These are phyloP conservation scores for Patella caerulea DNA, from an alignment of 2,888 invertebrate genomes.

Conservation along the genomic window DNA sequence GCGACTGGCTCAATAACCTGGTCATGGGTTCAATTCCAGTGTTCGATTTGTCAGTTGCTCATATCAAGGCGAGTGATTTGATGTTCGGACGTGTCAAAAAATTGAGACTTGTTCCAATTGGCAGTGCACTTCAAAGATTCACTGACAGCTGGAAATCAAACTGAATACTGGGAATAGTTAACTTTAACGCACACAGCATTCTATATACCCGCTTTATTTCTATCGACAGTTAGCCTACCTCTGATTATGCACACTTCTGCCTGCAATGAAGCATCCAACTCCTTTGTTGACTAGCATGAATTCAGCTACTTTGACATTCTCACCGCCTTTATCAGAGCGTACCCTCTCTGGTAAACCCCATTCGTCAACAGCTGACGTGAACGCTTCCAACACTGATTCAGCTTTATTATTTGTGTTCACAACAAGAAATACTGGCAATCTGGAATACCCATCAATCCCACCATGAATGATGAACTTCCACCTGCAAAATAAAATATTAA, in stretches of 20 bases:
- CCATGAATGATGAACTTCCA: slow-evolving; percentile 43
- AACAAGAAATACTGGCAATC: slow-evolving; percentile 37
- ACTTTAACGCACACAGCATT: too few species aligned
- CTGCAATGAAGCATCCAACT: too few species aligned
- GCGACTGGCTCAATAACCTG: too few species aligned
- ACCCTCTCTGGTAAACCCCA: slow-evolving; percentile 38
- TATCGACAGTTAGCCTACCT: slow-evolving; percentile 13
- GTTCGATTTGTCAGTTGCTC: too few species aligned
- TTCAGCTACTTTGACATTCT: slow-evolving; percentile 36
- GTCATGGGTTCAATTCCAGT: too few species aligned
- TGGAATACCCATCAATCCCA: slow-evolving; percentile 41
- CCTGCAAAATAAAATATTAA: slow-evolving; percentile 29
- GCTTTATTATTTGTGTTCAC: slow-evolving; percentile 36
- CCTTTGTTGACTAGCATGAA: slow-evolving; percentile 31
- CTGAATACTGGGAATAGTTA: too few species aligned
- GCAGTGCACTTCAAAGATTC: too few species aligned
- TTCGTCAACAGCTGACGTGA: slow-evolving; percentile 32
- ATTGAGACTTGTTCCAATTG: too few species aligned
- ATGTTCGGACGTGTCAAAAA: too few species aligned
- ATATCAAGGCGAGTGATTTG: too few species aligned
- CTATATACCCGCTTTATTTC: too few species aligned
- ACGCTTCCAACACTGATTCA: slow-evolving; percentile 33
- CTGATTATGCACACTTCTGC: slow-evolving; percentile 40
- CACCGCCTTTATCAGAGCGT: slow-evolving; percentile 39
- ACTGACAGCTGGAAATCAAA: too few species aligned